Conservation (phyloP, 2,888 invertebrate species). For the Chalcis sispes region DNA sequence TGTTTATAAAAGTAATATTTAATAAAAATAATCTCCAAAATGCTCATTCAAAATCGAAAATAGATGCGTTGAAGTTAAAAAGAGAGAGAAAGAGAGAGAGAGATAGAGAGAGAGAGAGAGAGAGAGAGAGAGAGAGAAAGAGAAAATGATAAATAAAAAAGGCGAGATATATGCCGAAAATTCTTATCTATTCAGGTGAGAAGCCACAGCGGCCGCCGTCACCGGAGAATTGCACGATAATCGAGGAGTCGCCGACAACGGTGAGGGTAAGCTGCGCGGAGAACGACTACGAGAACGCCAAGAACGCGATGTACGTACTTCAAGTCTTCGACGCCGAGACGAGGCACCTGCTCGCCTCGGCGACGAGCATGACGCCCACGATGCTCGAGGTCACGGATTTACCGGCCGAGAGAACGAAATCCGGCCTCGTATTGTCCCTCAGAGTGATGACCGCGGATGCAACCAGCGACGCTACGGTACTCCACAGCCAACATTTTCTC, state of each 20-base stretch:
- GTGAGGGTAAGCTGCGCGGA: conserved; percentile 77
- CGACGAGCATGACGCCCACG: conserved; percentile 77
- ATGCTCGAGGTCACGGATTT: conserved; percentile 76
- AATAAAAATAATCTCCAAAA: no score
- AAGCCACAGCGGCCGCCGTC: conserved; percentile 74
- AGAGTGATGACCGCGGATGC: conserved; percentile 77
- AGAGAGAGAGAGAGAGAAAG: background rate
- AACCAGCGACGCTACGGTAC: conserved; percentile 78
- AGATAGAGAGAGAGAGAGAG: background rate
- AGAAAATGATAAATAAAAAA: background rate
- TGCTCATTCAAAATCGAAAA: background rate
- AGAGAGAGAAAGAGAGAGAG: background rate
- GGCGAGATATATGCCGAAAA: background rate
- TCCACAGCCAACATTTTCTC: conserved; percentile 73
- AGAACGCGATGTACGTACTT: conserved; percentile 76
- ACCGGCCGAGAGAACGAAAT: conserved; percentile 73
- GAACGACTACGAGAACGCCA: conserved; percentile 71
- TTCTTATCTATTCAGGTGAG: conserved; percentile 65
- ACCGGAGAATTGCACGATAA: conserved; percentile 78
- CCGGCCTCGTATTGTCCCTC: conserved; percentile 77
- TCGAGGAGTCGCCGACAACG: conserved; percentile 75
- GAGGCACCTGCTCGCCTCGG: conserved; percentile 77
- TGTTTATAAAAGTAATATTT: no score
- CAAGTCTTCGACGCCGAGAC: conserved; percentile 78
- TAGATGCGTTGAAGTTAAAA: background rate